phyloP scores from a whole-genome alignment of 2,888 invertebrate genomes.

The Eubasilissa splendida region DNA sequence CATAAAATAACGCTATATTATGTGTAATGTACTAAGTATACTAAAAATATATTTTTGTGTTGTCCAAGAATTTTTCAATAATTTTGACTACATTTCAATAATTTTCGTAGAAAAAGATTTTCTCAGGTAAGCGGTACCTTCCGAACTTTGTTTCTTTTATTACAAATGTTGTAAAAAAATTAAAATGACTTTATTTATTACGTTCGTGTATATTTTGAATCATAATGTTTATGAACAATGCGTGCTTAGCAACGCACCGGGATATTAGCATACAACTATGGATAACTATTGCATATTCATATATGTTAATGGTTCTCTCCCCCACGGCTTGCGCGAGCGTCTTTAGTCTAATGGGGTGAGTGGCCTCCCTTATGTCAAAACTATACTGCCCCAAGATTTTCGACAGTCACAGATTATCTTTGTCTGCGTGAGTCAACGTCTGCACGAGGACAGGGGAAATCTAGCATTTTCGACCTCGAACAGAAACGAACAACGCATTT shows the following conservation, averaged over 20 bases:
- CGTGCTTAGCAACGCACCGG: conserved; percentile 32
- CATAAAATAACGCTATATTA: no score
- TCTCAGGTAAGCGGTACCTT: no score
- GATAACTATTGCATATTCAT: conserved; percentile 54
- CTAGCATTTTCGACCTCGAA: not conserved
- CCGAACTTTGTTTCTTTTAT: no score
- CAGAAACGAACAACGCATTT: conserved; percentile 8
- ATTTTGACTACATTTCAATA: no score
- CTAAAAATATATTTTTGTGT: no score
- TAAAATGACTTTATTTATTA: no score
- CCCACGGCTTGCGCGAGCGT: conserved; percentile 59
- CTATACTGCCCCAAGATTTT: conserved; percentile 46
- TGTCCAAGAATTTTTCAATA: no score
- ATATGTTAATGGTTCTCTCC: conserved; percentile 46
- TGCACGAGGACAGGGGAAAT: no score
- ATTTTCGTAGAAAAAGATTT: no score
- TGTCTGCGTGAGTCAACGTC: conserved; percentile 27
- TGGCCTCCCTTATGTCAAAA: conserved; percentile 58
- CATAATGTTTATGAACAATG: not conserved
- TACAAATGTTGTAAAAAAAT: no score
- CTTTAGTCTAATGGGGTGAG: conserved; percentile 60
- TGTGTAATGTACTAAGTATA: no score
- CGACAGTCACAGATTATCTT: conserved; percentile 13
- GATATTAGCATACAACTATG: conserved; percentile 20
- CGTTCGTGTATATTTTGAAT: not conserved